These are phyloP conservation scores for Ivindomyrus marchei DNA, from an alignment of 2,113 vertebrate genomes.

Conservation along the genomic window DNA sequence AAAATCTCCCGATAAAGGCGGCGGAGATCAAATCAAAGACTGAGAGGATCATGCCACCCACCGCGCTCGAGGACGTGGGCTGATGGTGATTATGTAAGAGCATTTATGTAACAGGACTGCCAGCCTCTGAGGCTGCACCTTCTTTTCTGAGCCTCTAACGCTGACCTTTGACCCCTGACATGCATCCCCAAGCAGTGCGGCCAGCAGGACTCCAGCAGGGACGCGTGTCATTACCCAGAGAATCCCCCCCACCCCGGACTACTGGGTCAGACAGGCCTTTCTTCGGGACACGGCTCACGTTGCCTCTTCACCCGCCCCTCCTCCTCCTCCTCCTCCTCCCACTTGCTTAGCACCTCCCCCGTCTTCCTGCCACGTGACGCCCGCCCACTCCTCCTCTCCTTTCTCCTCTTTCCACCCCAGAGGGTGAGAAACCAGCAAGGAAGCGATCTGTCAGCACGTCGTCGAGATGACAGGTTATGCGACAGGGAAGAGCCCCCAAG, in stretches of 20 bases:
- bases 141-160: neutral
- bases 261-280: neutral
- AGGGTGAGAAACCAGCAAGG: neutral
- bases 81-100: constrained; percentile 2
- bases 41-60: constrained; percentile 13
- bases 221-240: neutral
- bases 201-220: neutral
- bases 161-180: neutral
- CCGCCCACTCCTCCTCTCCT: neutral
- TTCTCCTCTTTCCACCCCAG: neutral
- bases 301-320: neutral
- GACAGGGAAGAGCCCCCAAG: neutral
- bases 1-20: neutral
- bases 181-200: neutral
- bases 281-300: neutral
- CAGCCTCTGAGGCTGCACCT: neutral
- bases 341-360: neutral
- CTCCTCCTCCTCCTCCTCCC: neutral
- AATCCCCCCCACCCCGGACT: neutral
- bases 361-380: neutral
- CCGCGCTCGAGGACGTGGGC: neutral
- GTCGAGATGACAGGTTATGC: neutral
- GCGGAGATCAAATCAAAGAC: constrained; percentile 1
- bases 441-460: neutral
- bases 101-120: neutral